Base-by-base conservation (phyloP, 2,888 invertebrate genomes). In the Nomada ruficornis region DNA sequence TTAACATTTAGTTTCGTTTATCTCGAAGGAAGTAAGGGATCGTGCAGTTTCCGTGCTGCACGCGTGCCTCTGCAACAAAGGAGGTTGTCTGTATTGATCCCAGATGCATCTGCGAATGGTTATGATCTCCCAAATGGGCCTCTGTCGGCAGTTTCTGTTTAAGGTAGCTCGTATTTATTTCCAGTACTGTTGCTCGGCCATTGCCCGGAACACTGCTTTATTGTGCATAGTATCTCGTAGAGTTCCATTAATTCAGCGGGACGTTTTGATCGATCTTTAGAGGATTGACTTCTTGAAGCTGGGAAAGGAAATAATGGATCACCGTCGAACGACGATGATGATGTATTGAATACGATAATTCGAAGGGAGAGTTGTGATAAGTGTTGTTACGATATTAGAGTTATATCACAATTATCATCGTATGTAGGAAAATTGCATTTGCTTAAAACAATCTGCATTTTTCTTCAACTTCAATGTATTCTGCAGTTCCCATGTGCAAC, bases 1-100 rank as follows among this genome's bases (percentile, higher is more conserved):
- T 59, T 65, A 77, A 75, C 74, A 71, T 83, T 74, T 74, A 62
- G 68, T 62, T 71, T 50, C 74, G 59, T 67, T 63, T 63, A 63
- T 77, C 70, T 57, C 44, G 7, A 13, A 26, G n/a, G 18, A 64
- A 80, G 47, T 67, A 23, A 20, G 42, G 10, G 11, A 54, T 47
- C 50, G 29, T 15, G n/a, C 36, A 23, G n/a, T 42, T 65, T 44
- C 44, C 5, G 23, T 13, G 52, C 15, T 20, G 63, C 10, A 54
- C 47, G 29, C 44, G 52, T 26, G 60, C n/a, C 23, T 13, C 20
- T 7, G 36, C 1, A 36, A 36, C 29, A 65, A 65, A 63, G 62
- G 63, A 42, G 54, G 62, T 55, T 23, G 54, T 36, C 55, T 36
- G 26, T 36, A 65, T 74, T 26, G 59, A 76, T 57, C 50, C 26